Base-by-base conservation (phyloP, 2,888 invertebrate genomes). In the Lithophane leautieri region DNA sequence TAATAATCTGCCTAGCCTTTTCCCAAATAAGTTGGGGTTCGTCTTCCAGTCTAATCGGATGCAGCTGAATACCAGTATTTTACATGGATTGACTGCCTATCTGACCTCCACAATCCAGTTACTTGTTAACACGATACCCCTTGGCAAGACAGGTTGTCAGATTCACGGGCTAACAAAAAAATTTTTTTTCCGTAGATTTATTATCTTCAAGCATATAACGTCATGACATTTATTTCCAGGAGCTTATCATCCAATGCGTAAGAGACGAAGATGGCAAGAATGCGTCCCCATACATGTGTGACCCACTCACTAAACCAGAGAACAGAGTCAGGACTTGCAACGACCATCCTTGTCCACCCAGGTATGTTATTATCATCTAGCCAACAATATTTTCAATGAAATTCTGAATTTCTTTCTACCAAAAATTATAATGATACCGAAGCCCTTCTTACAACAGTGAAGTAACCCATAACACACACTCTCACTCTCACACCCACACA, bases 291-390 rank as follows among this genome's bases (percentile, higher is more conserved):
- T 98, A 98, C 91, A 97, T 99, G 92, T 99, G 99, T 89, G 98
- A 98, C 52, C 98, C 98, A 0, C 98, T 98, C 87, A 98, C 98
- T 0, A 98, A 98, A 91, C 99, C 99, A 0, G 99, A 99, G 92
- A 98, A 98, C 68, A 97, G 99, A 79, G 98, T 98, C 52, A 97
- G 98, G 89, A 98, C 98, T 0, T 99, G 99, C 96, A 99, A 99
- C 92, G 99, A 99, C 90, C 98, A 98, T 81, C 98, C 99, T 0
- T 99, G 99, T 91, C 99, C 99, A 3, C 99, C 99, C 0, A 97
- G 99, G 97, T 98, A 97, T 90, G 87, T 65, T 11, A 40, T 11
- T 11, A 19, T 19, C 12, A 54, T 54, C 28, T 28, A 34, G 1
- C 1, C 14, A n/a, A 28, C 7, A n/a, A 16, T n/a, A 34, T 3